A percentile compares a stretch with the other conserved stretches of the same genome.
Evolutionary conservation across 2,888 invertebrate genomes (phyloP).

Genomic region (Campaea margaritaria): DNA sequence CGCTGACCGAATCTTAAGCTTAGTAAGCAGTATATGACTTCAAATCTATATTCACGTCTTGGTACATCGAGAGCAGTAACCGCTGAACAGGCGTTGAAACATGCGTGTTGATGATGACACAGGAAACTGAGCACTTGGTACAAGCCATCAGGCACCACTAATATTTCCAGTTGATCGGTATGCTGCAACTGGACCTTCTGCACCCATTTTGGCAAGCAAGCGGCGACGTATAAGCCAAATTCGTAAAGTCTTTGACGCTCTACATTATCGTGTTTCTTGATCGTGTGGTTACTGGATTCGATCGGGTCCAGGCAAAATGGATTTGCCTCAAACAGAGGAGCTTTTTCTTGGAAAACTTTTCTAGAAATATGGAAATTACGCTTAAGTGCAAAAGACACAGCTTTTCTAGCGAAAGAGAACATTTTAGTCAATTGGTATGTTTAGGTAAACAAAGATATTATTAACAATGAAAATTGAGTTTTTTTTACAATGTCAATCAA

Average conservation of each 20-base stretch:
- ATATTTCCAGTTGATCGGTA: slow-evolving; percentile 70
- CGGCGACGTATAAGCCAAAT: slow-evolving; percentile 74
- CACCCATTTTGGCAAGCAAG: slow-evolving; percentile 75
- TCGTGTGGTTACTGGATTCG: slow-evolving; percentile 54
- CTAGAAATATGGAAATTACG: slow-evolving; percentile 38
- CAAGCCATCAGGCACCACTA: slow-evolving; percentile 71
- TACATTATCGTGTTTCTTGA: slow-evolving; percentile 66
- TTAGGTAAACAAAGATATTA: too few relatives aligned
- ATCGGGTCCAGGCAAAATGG: slow-evolving; percentile 64
- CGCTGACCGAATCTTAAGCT: slow-evolving; percentile 65
- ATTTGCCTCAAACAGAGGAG: slow-evolving; percentile 35
- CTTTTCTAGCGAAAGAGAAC: slow-evolving; percentile 39
- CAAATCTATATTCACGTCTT: slow-evolving; percentile 68
- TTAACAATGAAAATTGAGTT: too few relatives aligned
- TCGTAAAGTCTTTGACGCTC: slow-evolving; percentile 69
- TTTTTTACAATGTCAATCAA: too few relatives aligned
- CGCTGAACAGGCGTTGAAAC: slow-evolving; percentile 64
- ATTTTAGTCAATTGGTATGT: slow-evolving; percentile 21
- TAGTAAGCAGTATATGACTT: slow-evolving; percentile 66
- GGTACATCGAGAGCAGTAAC: slow-evolving; percentile 76
- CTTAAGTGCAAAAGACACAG: slow-evolving; percentile 32
- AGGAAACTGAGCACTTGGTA: slow-evolving; percentile 67
- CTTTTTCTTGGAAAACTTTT: slow-evolving; percentile 28
- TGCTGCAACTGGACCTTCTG: slow-evolving; percentile 75
- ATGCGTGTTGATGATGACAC: slow-evolving; percentile 70